Evolutionary conservation across 2,888 invertebrate genomes (phyloP).

Genomic region (Apamea crenata): DNA sequence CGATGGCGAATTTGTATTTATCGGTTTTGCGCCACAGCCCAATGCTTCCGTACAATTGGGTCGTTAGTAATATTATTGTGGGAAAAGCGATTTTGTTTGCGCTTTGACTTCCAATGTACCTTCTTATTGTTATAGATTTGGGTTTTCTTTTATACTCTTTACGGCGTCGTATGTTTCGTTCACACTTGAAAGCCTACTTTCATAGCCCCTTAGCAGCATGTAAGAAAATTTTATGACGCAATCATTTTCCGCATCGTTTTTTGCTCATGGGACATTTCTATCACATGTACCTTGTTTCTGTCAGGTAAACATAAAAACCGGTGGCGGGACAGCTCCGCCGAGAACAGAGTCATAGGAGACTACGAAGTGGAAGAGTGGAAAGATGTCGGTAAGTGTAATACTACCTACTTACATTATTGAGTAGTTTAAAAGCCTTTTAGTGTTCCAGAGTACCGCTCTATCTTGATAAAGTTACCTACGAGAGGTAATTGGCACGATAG

Average conservation of each 20-base stretch:
- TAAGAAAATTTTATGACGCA: constrained; percentile 78
- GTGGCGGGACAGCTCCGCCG: constrained; percentile 89
- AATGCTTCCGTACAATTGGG: constrained; percentile 88
- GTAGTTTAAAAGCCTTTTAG: constrained; percentile 62
- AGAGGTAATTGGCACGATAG: constrained; percentile 48
- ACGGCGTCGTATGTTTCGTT: constrained; percentile 82
- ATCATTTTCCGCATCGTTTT: constrained; percentile 77
- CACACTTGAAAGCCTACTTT: constrained; percentile 81
- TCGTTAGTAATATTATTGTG: constrained; percentile 90
- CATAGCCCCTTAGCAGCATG: constrained; percentile 78
- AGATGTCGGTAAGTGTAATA: constrained; percentile 90
- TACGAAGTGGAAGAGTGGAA: constrained; percentile 94
- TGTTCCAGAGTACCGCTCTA: constrained; percentile 43
- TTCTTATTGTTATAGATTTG: constrained; percentile 87
- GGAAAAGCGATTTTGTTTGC: constrained; percentile 88
- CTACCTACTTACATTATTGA: constrained; percentile 57
- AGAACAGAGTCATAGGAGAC: constrained; percentile 92
- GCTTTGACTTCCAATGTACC: constrained; percentile 88
- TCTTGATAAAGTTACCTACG: constrained; percentile 38
- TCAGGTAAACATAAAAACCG: constrained; percentile 91
- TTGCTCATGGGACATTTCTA: constrained; percentile 70
- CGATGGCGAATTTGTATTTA: constrained; percentile 87
- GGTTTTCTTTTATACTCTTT: constrained; percentile 83
- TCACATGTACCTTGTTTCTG: constrained; percentile 71
- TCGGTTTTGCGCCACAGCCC: constrained; percentile 86